Evolutionary conservation across 2,888 invertebrate genomes (phyloP).

Genomic region (Meandrusa payeni): DNA sequence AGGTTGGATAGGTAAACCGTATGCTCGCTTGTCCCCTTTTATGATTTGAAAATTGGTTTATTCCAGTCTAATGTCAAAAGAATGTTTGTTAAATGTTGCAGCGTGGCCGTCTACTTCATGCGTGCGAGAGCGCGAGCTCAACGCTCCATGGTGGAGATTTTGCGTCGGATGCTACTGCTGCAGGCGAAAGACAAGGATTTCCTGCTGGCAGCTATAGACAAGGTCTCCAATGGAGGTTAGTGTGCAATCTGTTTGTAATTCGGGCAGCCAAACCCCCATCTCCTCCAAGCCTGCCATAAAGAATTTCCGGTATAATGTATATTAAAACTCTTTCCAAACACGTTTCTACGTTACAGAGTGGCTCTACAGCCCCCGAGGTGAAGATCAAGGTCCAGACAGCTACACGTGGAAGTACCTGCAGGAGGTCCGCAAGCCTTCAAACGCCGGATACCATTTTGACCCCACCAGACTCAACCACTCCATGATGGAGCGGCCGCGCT

Average conservation of each 20-base stretch:
- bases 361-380: constrained; percentile 64
- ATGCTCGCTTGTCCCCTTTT: too few species aligned
- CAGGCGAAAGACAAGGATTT: constrained; percentile 87
- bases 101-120: constrained; percentile 83
- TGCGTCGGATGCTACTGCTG: constrained; percentile 83
- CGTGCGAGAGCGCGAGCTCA: constrained; percentile 83
- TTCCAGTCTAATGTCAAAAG: too few species aligned
- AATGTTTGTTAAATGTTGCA: constrained; percentile 42
- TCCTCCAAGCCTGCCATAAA: too few species aligned
- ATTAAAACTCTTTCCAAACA: too few species aligned
- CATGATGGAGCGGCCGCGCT: constrained; percentile 42
- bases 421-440: constrained; percentile 69
- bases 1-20: too few species aligned
- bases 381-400: constrained; percentile 49
- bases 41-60: too few species aligned
- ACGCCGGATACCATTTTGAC: constrained; percentile 67
- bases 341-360: constrained; percentile 65
- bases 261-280: too few species aligned
- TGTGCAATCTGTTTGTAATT: too few species aligned
- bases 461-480: constrained; percentile 54
- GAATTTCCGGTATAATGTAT: too few species aligned
- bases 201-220: constrained; percentile 81
- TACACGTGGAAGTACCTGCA: constrained; percentile 73
- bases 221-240: constrained; percentile 81
- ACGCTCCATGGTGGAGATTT: constrained; percentile 79